These are phyloP conservation scores for Epizoanthus illoricatus DNA, from an alignment of 92 coral and sea anemone genomes.

Conservation along the genomic window DNA sequence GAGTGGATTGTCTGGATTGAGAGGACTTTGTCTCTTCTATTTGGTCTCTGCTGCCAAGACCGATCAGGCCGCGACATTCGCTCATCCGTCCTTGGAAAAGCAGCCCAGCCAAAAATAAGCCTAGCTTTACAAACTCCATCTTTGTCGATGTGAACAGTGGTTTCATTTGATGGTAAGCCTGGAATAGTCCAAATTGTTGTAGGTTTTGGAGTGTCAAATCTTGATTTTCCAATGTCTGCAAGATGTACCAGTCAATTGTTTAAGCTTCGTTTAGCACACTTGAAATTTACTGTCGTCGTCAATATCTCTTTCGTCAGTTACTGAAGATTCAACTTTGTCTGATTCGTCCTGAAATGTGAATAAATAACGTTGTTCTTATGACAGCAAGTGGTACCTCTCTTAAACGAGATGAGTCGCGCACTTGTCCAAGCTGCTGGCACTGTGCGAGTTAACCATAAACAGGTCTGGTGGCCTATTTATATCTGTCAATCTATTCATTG, in stretches of 20 bases:
- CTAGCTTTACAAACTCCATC: constrained; percentile 13
- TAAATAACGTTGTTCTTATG: constrained; percentile 15
- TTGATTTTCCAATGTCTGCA: neutral
- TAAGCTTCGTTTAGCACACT: constrained; percentile 28
- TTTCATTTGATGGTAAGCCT: neutral
- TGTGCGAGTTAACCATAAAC: neutral
- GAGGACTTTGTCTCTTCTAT: neutral
- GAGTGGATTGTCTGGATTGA: neutral
- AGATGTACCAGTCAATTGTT: neutral
- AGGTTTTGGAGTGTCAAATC: neutral
- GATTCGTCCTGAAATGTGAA: constrained; percentile 14
- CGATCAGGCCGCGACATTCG: neutral
- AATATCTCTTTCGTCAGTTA: neutral
- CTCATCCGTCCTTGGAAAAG: neutral
- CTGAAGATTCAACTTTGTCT: neutral
- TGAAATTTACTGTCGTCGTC: neutral
- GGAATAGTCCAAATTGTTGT: neutral
- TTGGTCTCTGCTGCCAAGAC: neutral
- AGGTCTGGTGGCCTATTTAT: constrained; percentile 29
- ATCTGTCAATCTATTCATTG: constrained; percentile 3
- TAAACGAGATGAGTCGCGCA: neutral
- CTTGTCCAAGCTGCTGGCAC: no score
- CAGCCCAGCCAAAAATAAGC: neutral
- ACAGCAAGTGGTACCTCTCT: neutral
- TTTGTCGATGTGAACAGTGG: no score